Conservation (phyloP, 2,113 vertebrate genomes). For the Sapayoa aenigma region DNA sequence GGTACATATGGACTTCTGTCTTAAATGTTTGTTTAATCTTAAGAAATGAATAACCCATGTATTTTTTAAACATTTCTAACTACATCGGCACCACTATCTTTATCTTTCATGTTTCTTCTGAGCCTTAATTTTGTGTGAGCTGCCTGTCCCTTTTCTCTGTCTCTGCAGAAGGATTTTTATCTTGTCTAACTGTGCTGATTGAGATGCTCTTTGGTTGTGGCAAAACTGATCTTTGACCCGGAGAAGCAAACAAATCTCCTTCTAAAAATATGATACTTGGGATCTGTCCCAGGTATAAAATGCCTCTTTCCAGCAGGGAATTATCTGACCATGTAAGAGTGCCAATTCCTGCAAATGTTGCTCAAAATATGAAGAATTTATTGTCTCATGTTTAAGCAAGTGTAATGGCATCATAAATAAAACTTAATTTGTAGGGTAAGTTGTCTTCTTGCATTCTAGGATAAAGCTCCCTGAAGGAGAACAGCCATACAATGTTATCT, state of each 20-base stretch:
- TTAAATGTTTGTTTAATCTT: not conserved
- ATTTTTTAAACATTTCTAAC: not conserved
- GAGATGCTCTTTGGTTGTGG: not conserved
- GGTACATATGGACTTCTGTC: not conserved
- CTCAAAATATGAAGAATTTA: not conserved
- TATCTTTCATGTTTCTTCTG: not conserved
- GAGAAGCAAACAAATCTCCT: slow-evolving; percentile 35
- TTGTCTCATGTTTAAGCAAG: slow-evolving; percentile 30
- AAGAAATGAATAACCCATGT: not conserved
- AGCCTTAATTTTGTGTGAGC: not conserved
- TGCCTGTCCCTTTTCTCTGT: not conserved
- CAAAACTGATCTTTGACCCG: slow-evolving; percentile 41
- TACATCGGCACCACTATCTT: not conserved
- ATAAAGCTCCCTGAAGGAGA: not conserved
- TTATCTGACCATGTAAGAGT: not conserved
- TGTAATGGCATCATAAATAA: not conserved
- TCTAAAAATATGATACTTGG: slow-evolving; percentile 25
- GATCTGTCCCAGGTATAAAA: slow-evolving; percentile 32
- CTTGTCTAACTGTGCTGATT: not conserved
- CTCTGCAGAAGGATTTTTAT: not conserved
- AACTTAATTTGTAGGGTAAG: not conserved
- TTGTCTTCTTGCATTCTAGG: not conserved
- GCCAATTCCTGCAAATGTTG: slow-evolving; percentile 10
- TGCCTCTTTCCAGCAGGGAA: slow-evolving; percentile 10
- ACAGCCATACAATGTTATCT: not conserved